These are phyloP conservation scores for Leucoma salicis DNA, from an alignment of 2,888 invertebrate genomes.

Conservation along the genomic window DNA sequence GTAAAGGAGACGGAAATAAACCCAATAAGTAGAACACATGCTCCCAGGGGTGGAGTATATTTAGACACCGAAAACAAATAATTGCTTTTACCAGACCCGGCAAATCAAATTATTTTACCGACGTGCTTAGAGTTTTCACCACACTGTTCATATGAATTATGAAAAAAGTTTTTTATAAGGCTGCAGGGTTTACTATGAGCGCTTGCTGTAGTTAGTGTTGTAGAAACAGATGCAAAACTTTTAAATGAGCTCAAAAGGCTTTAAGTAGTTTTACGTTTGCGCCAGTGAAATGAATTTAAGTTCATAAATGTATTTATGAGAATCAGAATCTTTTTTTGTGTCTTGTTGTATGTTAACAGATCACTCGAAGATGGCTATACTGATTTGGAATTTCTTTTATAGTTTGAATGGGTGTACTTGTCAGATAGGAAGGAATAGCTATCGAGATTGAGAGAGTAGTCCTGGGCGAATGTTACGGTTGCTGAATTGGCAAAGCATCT, in stretches of 20 bases:
- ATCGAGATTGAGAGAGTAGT: too few species aligned
- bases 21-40: conserved; percentile 36
- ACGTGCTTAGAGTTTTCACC: conserved; percentile 43
- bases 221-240: conserved; percentile 43
- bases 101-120: conserved; percentile 47
- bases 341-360: too few species aligned
- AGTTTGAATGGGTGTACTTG: too few species aligned
- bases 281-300: conserved; percentile 29
- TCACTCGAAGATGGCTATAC: too few species aligned
- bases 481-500: too few species aligned
- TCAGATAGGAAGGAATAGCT: too few species aligned
- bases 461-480: too few species aligned
- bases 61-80: conserved; percentile 48
- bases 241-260: conserved; percentile 45
- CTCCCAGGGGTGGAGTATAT: conserved; percentile 32
- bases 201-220: conserved; percentile 22
- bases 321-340: conserved; percentile 15
- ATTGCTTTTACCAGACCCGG: conserved; percentile 50
- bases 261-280: conserved; percentile 37
- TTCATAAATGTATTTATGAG: conserved; percentile 8
- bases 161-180: conserved; percentile 13
- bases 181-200: conserved; percentile 21
- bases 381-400: too few species aligned
- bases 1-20: conserved; percentile 36
- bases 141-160: conserved; percentile 22